Base-by-base conservation (phyloP, 2,888 invertebrate species). In the Quadroppia sp. region DNA sequence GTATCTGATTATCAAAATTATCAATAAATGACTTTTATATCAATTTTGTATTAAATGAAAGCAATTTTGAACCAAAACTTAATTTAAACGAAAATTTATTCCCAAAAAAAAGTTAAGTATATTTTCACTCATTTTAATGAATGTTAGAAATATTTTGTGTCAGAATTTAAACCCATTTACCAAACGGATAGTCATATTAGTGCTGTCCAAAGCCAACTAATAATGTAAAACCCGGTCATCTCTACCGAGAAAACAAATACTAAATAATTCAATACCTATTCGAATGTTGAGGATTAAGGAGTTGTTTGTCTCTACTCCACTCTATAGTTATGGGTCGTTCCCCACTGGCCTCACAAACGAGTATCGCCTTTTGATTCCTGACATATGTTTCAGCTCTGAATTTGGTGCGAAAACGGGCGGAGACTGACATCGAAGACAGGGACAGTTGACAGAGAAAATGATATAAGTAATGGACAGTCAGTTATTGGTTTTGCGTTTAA, bases 261-360 rank as follows among this genome's bases (percentile, higher is more conserved):
- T n/a, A n/a, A n/a, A n/a, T n/a, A n/a, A n/a, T n/a, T n/a, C n/a
- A 32, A 67, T 36, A 67, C 67, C 67, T 67, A 23, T 67, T 67
- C 17, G 67, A 67, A 20, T 40, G 40, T 32, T 45, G 36, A 7
- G 71, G 15, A 71, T 32, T 20, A 23, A 71, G 45, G 17, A 32
- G 17, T 53, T 77, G 76, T 15, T 72, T 53, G 61, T 77, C 77
- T 71, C 77, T 77, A 0, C 80, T 81, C 82, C 82, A 83, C 11
- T 79, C 77, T 4, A 82, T 77, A n/a, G 81, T 81, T 20, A 82
- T 76, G 0, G 83, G 82, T 72, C 80, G 79, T 75, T 83, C 82
- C 0, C 83, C 83, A 9, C 80, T 80, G 0, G 82, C 82, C 71
- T 80, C 79, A 74, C 83, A 82, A 0, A 25, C 36, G 23, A 74